Conservation (phyloP, 2,113 vertebrate genomes). For the Petrocephalus zakoni region DNA sequence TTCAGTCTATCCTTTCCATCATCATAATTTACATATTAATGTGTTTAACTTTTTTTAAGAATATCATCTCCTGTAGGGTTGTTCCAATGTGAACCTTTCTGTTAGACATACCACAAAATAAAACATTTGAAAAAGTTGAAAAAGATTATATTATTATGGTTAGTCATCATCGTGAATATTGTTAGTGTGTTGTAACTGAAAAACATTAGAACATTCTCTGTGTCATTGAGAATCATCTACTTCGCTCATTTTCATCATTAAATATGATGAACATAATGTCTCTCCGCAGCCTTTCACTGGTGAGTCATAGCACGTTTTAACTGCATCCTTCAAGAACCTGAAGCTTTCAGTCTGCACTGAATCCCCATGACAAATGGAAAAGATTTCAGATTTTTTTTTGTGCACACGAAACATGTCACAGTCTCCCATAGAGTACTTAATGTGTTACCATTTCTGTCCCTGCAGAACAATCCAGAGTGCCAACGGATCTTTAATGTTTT, state of each 20-base stretch:
- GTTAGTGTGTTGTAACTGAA: not conserved
- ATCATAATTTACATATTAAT: not conserved
- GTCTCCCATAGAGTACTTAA: not conserved
- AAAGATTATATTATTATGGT: not conserved
- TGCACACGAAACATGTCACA: not conserved
- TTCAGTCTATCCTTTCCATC: not conserved
- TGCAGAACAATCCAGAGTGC: not conserved
- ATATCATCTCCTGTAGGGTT: not conserved
- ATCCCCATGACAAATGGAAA: not conserved
- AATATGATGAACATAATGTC: not conserved
- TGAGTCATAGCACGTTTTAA: constrained; percentile 5
- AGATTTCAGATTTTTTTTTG: not conserved
- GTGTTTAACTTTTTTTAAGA: not conserved
- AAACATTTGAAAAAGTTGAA: not conserved
- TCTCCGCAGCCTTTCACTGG: not conserved
- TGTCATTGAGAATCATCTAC: not conserved
- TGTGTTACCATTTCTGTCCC: constrained; percentile 4
- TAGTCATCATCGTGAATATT: not conserved
- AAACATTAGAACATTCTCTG: not conserved
- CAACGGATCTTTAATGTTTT: constrained; percentile 13
- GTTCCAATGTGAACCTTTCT: not conserved
- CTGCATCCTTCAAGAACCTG: not conserved
- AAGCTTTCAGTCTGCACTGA: not conserved
- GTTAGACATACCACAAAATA: not conserved
- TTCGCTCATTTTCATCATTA: not conserved